phyloP scores from a whole-genome alignment of 1,140 invertebrate species.

The Drosophila burlai region DNA sequence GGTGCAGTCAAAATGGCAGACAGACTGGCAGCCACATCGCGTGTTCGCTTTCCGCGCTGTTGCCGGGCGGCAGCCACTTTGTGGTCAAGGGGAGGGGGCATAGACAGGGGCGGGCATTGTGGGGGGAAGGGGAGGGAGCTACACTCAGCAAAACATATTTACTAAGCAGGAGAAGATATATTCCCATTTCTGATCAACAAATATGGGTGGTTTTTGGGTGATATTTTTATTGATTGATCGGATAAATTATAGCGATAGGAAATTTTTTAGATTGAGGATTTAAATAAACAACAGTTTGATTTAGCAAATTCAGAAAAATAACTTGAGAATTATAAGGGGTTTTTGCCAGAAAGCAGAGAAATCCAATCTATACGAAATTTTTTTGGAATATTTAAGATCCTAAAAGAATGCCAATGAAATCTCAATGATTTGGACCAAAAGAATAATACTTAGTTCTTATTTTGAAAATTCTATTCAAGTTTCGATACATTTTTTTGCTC shows the following conservation, averaged over 20 bases:
- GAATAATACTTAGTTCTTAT: background rate
- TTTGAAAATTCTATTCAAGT: background rate
- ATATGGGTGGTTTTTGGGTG: background rate
- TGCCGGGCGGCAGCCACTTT: constrained; percentile 71
- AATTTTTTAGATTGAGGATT: background rate
- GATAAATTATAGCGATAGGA: background rate
- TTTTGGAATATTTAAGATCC: background rate
- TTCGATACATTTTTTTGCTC: too few relatives aligned
- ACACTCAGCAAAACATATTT: background rate
- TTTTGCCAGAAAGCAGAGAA: background rate
- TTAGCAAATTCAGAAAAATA: background rate
- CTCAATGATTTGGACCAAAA: background rate
- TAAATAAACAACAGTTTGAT: background rate
- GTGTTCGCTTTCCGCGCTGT: constrained; percentile 74
- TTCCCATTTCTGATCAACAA: background rate
- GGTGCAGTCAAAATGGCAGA: constrained; percentile 57
- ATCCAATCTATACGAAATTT: background rate
- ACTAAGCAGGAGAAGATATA: too few relatives aligned
- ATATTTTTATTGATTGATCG: background rate
- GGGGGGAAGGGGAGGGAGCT: background rate
- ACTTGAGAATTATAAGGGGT: background rate
- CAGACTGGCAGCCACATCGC: constrained; percentile 69
- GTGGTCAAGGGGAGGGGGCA: constrained; percentile 11
- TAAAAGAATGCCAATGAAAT: background rate
- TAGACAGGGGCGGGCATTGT: background rate